phyloP scores from a whole-genome alignment of 1,140 invertebrate genomes.

The Radopholus similis region DNA sequence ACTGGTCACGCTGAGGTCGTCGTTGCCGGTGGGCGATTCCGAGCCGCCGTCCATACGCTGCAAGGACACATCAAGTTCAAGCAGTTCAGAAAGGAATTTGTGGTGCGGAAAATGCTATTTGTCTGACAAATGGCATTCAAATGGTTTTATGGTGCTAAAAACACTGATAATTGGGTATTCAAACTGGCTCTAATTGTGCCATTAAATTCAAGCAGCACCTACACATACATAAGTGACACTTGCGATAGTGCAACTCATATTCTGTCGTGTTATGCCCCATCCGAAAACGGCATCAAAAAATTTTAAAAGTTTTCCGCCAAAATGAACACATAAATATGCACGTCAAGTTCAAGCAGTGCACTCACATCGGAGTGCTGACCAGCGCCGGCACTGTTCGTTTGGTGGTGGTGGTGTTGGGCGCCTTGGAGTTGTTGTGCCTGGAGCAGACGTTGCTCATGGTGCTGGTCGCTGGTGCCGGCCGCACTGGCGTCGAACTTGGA shows the following conservation, averaged over 20 bases:
- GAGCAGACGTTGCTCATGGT: not conserved
- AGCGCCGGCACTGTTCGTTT: not conserved
- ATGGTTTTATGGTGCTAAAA: too few relatives aligned
- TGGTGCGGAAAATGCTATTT: not conserved
- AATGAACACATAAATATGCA: too few relatives aligned
- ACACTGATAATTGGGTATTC: too few relatives aligned
- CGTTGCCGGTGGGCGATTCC: conserved; percentile 53
- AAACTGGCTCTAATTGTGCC: too few relatives aligned
- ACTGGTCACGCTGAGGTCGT: conserved; percentile 50
- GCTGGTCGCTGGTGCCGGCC: not conserved
- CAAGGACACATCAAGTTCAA: too few relatives aligned
- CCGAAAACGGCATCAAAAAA: too few relatives aligned
- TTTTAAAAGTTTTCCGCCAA: too few relatives aligned
- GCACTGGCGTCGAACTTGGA: conserved; percentile 36
- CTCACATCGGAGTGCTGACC: not conserved
- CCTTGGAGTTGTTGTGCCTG: conserved; percentile 1
- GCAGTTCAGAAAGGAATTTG: not conserved
- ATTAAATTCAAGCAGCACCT: too few relatives aligned
- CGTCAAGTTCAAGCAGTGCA: not conserved
- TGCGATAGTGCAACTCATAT: too few relatives aligned
- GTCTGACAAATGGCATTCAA: not conserved
- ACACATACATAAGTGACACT: too few relatives aligned
- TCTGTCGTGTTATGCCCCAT: too few relatives aligned
- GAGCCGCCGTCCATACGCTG: conserved; percentile 56
- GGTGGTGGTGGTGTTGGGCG: not conserved